phyloP scores from a whole-genome alignment of 1,140 invertebrate genomes.

The Drosophila insularis region DNA sequence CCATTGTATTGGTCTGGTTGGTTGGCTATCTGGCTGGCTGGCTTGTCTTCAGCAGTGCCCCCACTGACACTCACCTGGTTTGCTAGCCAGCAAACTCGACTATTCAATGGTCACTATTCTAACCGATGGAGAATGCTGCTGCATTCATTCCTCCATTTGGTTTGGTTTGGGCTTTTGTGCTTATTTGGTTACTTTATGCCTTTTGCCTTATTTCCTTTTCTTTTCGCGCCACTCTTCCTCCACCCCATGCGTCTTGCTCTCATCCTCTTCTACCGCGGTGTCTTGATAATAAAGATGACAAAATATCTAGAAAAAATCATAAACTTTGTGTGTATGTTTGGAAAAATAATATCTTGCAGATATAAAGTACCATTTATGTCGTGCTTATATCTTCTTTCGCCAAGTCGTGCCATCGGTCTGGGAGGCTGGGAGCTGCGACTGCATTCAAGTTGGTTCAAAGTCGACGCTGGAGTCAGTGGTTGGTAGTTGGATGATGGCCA shows the following conservation, averaged over 20 bases:
- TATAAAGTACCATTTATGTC: constrained; percentile 82
- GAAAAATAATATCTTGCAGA: constrained; percentile 80
- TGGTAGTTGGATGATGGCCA: constrained; percentile 28
- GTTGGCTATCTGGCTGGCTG: constrained; percentile 33
- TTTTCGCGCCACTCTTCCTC: constrained; percentile 2
- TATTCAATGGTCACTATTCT: constrained; percentile 65
- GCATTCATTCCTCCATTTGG: constrained; percentile 39
- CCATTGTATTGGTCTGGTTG: constrained; percentile 30
- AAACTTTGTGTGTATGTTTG: constrained; percentile 80
- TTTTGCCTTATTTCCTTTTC: constrained; percentile 37
- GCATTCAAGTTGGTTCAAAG: constrained; percentile 21
- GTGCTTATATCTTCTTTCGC: constrained; percentile 81
- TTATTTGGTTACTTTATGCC: constrained; percentile 79
- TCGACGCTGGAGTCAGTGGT: constrained; percentile 5
- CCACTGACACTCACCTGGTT: constrained; percentile 56
- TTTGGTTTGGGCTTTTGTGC: constrained; percentile 43
- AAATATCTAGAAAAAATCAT: constrained; percentile 81
- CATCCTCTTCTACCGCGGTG: constrained; percentile 11
- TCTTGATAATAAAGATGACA: constrained; percentile 80
- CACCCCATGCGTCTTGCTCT: constrained; percentile 24
- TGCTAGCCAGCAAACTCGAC: neutral
- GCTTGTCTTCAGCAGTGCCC: constrained; percentile 40
- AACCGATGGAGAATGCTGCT: constrained; percentile 39
- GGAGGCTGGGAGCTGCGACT: neutral
- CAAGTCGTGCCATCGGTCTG: constrained; percentile 65